Evolutionary conservation across 2,888 invertebrate species (phyloP).

Genomic region (Hirtodrosophila duncani): DNA sequence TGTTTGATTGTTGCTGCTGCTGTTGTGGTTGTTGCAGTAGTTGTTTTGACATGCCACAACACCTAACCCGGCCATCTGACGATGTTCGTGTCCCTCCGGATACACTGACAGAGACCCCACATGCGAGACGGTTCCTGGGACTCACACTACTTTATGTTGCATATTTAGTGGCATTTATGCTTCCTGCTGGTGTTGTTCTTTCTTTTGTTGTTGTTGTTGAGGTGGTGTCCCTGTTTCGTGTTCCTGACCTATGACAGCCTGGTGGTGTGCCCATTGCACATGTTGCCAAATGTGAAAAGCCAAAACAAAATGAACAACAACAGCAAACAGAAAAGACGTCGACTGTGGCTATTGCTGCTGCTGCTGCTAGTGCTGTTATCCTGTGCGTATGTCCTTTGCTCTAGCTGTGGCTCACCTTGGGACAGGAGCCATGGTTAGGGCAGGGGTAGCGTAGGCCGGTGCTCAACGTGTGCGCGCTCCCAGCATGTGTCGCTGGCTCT

Average conservation of each 20-base stretch:
- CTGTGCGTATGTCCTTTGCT: background rate
- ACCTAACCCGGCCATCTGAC: conserved; percentile 31
- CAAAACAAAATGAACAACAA: conserved; percentile 47
- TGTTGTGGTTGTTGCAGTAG: conserved; percentile 23
- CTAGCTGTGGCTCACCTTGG: conserved; percentile 37
- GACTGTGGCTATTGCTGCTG: conserved; percentile 10
- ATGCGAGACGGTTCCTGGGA: background rate
- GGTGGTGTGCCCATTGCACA: conserved; percentile 49
- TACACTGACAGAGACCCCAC: conserved; percentile 20
- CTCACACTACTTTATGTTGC: conserved; percentile 46
- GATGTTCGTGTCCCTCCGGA: conserved; percentile 8
- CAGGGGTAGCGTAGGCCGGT: background rate
- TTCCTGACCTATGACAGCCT: conserved; percentile 61
- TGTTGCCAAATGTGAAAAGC: conserved; percentile 55
- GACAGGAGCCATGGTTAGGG: conserved; percentile 6
- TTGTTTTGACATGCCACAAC: conserved; percentile 62
- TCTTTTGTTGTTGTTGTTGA: conserved; percentile 3
- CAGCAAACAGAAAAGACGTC: conserved; percentile 12
- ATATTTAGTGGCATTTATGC: conserved; percentile 62
- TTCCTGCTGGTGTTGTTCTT: conserved; percentile 10
- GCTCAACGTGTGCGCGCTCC: conserved; percentile 24
- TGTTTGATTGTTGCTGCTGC: conserved; percentile 2
- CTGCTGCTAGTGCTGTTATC: conserved; percentile 11
- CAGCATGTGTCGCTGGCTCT: conserved; percentile 54
- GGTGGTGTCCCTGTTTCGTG: conserved; percentile 9